Evolutionary conservation across 2,888 invertebrate genomes (phyloP).

Genomic region (Sinopyrophorus schimmeli): DNA sequence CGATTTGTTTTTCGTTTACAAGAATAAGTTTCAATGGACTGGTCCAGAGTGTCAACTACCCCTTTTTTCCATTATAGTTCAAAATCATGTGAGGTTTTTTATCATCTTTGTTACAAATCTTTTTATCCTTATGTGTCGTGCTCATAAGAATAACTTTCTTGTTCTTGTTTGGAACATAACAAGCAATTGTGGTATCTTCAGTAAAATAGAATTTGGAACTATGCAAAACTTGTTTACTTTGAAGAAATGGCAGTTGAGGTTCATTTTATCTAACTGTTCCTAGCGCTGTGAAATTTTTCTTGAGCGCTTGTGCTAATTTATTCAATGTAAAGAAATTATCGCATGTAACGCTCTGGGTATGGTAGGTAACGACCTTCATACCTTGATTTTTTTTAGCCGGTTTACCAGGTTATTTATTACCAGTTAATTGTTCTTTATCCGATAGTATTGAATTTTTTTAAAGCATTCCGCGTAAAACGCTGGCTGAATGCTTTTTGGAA

Average conservation of each 20-base stretch:
- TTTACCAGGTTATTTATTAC: constrained; percentile 18
- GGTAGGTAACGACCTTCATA: constrained; percentile 17
- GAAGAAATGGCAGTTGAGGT: constrained; percentile 9
- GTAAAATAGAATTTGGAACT: constrained; percentile 21
- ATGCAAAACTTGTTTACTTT: constrained; percentile 13
- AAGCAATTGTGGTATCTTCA: constrained; percentile 6
- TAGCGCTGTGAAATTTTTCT: constrained; percentile 19
- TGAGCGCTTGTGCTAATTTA: constrained; percentile 17
- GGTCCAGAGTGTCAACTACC: constrained; percentile 16
- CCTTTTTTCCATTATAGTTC: constrained; percentile 7
- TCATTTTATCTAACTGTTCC: constrained; percentile 21
- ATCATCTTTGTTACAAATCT: constrained; percentile 14
- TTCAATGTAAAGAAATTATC: constrained; percentile 23
- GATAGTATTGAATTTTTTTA: too few species aligned
- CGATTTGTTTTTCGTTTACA: constrained; percentile 32
- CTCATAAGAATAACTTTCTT: constrained; percentile 14
- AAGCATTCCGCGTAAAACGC: too few species aligned
- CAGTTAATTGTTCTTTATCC: too few species aligned
- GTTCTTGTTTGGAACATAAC: constrained; percentile 18
- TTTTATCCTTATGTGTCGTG: constrained; percentile 6
- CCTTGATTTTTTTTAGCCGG: constrained; percentile 23
- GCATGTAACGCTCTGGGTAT: constrained; percentile 18
- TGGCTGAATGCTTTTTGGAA: too few species aligned
- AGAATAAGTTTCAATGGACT: constrained; percentile 21
- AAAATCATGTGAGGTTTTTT: constrained; percentile 25